Conservation (phyloP, 2,797 vertebrate genomes). For the Pyrocephalus nanus region DNA sequence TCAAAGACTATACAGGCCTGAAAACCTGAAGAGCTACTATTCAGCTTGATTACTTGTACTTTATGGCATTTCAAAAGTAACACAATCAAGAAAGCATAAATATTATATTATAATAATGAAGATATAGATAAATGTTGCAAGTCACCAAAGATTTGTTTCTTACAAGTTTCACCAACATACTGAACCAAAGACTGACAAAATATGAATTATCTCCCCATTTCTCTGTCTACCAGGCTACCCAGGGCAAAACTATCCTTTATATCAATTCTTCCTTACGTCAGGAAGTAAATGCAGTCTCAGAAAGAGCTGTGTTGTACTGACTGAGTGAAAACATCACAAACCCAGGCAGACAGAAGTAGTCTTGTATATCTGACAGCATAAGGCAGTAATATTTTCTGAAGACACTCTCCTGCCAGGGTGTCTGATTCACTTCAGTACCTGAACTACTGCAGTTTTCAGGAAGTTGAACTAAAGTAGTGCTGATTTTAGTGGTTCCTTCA, state of each 20-base stretch:
- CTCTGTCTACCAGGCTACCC: not conserved
- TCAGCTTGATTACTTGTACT: not conserved
- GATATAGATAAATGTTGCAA: not conserved
- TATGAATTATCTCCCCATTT: not conserved
- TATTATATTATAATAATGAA: not conserved
- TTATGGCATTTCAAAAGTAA: not conserved
- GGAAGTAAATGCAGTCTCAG: not conserved
- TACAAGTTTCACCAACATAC: not conserved
- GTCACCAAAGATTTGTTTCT: not conserved
- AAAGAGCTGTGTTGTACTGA: not conserved
- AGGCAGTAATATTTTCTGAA: not conserved
- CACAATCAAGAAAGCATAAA: not conserved
- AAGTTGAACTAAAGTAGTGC: not conserved
- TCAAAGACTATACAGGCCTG: not conserved
- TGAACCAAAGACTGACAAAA: not conserved
- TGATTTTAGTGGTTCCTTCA: not conserved
- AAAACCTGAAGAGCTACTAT: not conserved
- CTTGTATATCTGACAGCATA: not conserved
- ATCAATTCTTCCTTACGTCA: not conserved
- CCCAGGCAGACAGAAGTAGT: not conserved
- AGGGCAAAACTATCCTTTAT: not conserved
- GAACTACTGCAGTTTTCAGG: not conserved
- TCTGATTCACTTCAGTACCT: not conserved
- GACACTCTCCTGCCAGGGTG: not conserved
- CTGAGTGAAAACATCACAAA: not conserved